Conservation (phyloP, 2,888 invertebrate genomes). For the Petrolisthes manimaculis region DNA sequence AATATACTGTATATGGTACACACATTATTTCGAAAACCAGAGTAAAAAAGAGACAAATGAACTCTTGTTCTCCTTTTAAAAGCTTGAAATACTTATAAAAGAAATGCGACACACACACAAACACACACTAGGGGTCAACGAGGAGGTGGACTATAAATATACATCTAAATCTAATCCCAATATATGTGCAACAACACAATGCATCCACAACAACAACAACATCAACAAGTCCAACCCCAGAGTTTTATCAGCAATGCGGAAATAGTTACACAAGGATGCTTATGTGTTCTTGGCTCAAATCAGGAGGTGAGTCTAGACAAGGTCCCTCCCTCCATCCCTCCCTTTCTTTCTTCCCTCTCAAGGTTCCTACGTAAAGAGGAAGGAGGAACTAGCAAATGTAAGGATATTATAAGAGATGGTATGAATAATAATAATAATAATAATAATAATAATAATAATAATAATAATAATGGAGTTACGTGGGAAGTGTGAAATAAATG, state of each 20-base stretch:
- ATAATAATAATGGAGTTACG: too few species aligned
- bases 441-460: too few species aligned
- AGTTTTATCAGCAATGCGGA: constrained; percentile 6
- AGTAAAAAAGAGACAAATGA: too few species aligned
- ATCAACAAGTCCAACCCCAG: not conserved
- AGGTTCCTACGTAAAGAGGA: not conserved
- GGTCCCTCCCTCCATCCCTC: constrained; percentile 2
- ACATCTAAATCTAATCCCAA: not conserved
- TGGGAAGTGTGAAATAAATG: too few species aligned
- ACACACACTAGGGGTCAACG: too few species aligned
- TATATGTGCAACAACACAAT: not conserved
- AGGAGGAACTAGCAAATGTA: not conserved
- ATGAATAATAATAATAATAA: not conserved
- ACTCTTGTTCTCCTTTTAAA: too few species aligned
- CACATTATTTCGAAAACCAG: too few species aligned
- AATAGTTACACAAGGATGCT: not conserved
- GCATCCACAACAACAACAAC: not conserved
- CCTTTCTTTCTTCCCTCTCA: not conserved
- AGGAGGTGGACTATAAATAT: not conserved
- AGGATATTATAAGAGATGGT: not conserved
- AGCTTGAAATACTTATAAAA: too few species aligned
- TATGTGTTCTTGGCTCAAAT: not conserved
- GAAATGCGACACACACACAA: too few species aligned
- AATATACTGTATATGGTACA: too few species aligned
- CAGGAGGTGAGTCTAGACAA: not conserved